Percentiles rank a stretch among this genome's conserved stretches.
These are phyloP conservation scores for Odontophorus gujanensis DNA, from an alignment of 2,113 vertebrate genomes.

Conservation along the genomic window DNA sequence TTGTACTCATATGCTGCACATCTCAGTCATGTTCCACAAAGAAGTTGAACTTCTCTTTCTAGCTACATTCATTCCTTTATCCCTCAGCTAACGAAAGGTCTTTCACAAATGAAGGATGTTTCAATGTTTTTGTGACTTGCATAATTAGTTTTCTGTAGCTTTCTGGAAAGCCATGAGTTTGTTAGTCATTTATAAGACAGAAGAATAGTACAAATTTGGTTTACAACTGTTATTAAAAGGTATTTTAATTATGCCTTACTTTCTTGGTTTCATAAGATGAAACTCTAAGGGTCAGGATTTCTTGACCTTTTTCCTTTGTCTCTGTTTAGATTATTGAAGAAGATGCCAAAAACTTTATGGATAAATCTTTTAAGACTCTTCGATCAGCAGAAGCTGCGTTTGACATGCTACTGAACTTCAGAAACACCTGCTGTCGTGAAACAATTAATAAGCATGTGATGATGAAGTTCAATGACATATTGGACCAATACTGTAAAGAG, in stretches of 20 bases:
- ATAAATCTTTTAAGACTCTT: conserved; percentile 89
- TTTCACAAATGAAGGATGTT: background rate
- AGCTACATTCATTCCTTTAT: background rate
- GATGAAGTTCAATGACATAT: conserved; percentile 88
- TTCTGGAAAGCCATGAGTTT: background rate
- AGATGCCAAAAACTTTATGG: conserved; percentile 88
- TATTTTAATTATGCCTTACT: background rate
- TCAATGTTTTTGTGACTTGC: background rate
- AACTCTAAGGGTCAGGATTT: background rate
- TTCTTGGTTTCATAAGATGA: background rate
- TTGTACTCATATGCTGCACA: background rate
- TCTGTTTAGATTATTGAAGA: conserved; percentile 86
- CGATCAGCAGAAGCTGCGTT: conserved; percentile 91
- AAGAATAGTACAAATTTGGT: background rate
- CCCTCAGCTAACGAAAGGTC: background rate
- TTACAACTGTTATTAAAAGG: background rate
- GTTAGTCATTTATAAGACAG: background rate
- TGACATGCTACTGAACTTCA: conserved; percentile 91
- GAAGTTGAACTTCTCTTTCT: background rate
- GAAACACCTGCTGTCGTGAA: conserved; percentile 84
- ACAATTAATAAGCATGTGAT: conserved; percentile 88
- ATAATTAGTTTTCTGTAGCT: background rate
- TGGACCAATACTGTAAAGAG: conserved; percentile 92
- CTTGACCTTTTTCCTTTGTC: background rate
- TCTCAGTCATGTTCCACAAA: background rate